Base-by-base conservation (phyloP, 2,113 vertebrate species). In the Hymenochirus boettgeri region DNA sequence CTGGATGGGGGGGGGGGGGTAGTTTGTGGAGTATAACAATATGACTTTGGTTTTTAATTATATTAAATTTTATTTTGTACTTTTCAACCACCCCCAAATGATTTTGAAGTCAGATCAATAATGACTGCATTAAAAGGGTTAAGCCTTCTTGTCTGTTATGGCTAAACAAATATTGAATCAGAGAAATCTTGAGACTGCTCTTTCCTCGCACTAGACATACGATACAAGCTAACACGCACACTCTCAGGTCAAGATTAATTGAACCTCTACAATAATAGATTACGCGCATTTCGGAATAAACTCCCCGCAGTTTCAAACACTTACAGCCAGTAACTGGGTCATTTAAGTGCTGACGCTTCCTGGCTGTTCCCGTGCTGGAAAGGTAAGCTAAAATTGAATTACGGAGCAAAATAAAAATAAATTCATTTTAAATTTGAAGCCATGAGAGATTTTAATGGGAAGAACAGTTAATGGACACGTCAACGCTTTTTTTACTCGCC, bases 261-360 rank as follows among this genome's bases (percentile, higher is more conserved):
- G 65, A 37, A 69, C 65, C 56, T 69, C 46, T 50, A 45, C 59
- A 69, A 57, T 59, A 12, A 69, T 69, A 69, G 29, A 60, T 69
- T 69, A 69, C 60, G 29, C 65, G 53, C 65, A 69, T 69, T 69
- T 59, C 33, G 46, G 57, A 69, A 60, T 58, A 69, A 69, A 42
- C 65, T 29, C 65, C 65, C 25, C 2, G 56, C 39, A 42, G 56
- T 69, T 69, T 31, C 22, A 60, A 69, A 52, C 65, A 59, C 65
- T 69, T 69, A 69, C 56, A 45, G 58, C 56, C 53, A 60, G 65
- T 45, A 60, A 60, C 64, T 69, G 56, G 65, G 56, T 53, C 56
- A 69, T 60, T 69, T 69, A 53, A 69, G 65, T 69, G 65, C 48
- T 69, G n/a, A 37, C 60, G 51, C 31, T 31, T 69, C 31, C 52